Evolutionary conservation across 2,113 vertebrate species (phyloP), one percentile per base, ranked within the genome.

Genomic region (Elgaria multicarinata): DNA sequence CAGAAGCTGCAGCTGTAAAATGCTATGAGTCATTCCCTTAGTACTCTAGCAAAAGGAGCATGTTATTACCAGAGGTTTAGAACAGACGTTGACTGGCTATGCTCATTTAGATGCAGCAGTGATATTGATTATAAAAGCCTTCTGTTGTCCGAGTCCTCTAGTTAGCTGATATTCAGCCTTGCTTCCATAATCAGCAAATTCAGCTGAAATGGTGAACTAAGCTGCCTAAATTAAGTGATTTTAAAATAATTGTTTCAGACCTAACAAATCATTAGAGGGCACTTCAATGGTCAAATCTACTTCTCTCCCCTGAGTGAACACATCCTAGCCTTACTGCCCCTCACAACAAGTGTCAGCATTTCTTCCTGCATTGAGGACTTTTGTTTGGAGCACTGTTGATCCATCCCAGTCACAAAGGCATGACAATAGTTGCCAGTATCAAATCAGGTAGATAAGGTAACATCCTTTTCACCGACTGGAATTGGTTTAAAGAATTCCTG

Each of bases 61-160:
- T 50, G 66, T 92, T 36, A 67, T 82, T 77, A 80, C 66, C 84
- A 86, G 69, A 53, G n/a, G 24, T 53, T 75, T 39, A n/a, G 69
- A 44, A n/a, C 71, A 66, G 20, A 71, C 31, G 13, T 10, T 86
- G 33, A 53, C 58, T 75, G 67, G 66, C 20, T 78, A 39, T 55
- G 85, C 0, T 81, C 77, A 88, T 93, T 84, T 79, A 55, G 7
- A 22, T 58, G 5, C 24, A 31, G 22, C 87, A 84, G 67, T 64
- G 67, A 81, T 53, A 87, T 75, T 31, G 31, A 87, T 46, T 42
- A 85, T 86, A 62, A 94, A 82, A 90, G 77, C n/a, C 36, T 87
- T 77, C n/a, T 78, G 42, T 90, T 66, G 36, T 0, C 84, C 16
- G 67, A 89, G 0, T 26, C 83, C 64, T n/a, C n/a, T 77, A 85